These are phyloP conservation scores for Entomobrya multifasciata DNA, from an alignment of 2,888 invertebrate genomes.

Conservation along the genomic window DNA sequence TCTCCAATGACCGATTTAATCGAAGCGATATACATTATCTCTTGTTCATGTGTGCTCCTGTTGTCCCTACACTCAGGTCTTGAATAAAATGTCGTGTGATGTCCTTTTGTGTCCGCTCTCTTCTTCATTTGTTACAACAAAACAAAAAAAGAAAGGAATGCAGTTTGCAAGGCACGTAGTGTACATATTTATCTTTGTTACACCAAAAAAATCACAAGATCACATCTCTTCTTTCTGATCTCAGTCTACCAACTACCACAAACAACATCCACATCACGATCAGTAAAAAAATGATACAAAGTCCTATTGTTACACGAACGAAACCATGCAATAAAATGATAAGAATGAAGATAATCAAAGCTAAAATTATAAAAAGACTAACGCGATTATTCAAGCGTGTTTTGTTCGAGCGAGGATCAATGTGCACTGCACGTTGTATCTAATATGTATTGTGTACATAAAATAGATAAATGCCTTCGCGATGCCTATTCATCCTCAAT, in stretches of 20 bases:
- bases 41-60: conserved; percentile 1
- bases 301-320: neutral
- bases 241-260: neutral
- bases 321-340: neutral
- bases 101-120: conserved; percentile 36
- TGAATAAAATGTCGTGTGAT: neutral
- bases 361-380: conserved; percentile 13
- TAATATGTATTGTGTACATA: too few relatives aligned
- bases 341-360: neutral
- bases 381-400: conserved; percentile 31
- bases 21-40: conserved; percentile 40
- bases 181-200: neutral
- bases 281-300: too few relatives aligned
- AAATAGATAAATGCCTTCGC: too few relatives aligned
- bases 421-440: too few relatives aligned
- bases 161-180: conserved; percentile 5
- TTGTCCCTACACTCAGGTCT: conserved; percentile 10
- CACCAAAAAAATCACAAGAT: conserved; percentile 41
- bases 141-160: conserved; percentile 34
- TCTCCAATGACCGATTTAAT: conserved; percentile 55
- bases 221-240: conserved; percentile 39
- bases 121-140: conserved; percentile 59
- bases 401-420: neutral
- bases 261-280: neutral
- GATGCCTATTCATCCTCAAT: too few relatives aligned